Evolutionary conservation across 2,888 invertebrate species (phyloP), one percentile per base, ranked within the genome.

Genomic region (Mythimna impura): DNA sequence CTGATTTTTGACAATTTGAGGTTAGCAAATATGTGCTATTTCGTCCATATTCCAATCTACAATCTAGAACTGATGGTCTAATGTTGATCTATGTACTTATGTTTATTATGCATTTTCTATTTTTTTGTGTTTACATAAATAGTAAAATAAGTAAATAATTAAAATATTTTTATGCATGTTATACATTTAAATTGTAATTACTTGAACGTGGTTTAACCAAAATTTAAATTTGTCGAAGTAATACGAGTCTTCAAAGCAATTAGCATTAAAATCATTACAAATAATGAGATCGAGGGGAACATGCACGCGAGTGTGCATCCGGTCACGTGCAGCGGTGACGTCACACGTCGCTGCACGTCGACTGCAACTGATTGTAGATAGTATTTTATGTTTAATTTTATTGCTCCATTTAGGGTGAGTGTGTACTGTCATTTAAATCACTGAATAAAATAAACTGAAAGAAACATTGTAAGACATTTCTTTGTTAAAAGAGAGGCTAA

Each of bases 271-370:
- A 22, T 17, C 22, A 76, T 14, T n/a, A 58, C 20, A 54, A 55
- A 78, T 70, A 50, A 50, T n/a, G 25, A 22, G 6, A 50, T 3
- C 14, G n/a, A 30, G 22, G 30, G 63, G 36, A 54, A 22, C 7
- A 0, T 7, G 79, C 79, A 76, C 36, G 72, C 52, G 58, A 54
- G 22, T 17, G 71, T 52, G 36, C 52, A 54, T 30, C 79, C 58
- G 76, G 73, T 34, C 78, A 71, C 62, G 78, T 54, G 63, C 50
- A 17, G 14, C 14, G 9, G 14, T 36, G 72, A 72, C 62, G 57
- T 63, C 72, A 52, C 43, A 14, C 63, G 14, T 52, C 62, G 63
- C 6, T 54, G 57, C 52, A 52, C 52, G 1, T 34, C 60, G 25
- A 60, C 54, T 52, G 52, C 52, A 54, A 25, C 30, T 30, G 22